Base-by-base conservation (phyloP, 2,113 vertebrate species). In the Lagopus leucura region DNA sequence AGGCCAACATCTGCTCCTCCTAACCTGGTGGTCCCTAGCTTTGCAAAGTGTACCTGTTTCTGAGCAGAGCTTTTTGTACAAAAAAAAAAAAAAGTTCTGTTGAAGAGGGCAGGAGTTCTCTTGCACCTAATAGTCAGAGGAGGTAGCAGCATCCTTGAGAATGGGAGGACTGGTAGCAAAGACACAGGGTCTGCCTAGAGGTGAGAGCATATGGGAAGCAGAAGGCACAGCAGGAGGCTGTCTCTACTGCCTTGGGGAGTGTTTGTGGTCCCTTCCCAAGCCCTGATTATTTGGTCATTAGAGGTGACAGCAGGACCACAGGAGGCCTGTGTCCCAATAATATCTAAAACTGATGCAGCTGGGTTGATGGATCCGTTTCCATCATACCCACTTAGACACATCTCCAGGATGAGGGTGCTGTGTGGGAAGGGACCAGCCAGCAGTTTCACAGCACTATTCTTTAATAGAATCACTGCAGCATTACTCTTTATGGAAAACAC, bases 401-500 rank as follows among this genome's bases (percentile, higher is more conserved):
- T 88, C n/a, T 22, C n/a, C 2, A 6, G 55, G 67, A 91, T 2
- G 13, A 76, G 87, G 66, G 28, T 85, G 48, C 16, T 78, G 70
- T 54, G 52, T 54, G 92, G 91, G 95, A 96, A 95, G 89, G 58
- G 54, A 85, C 28, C 34, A 78, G 43, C 65, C 83, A 57, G 69
- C 90, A 84, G 69, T 92, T 96, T 95, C 96, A 97, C 93, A 96
- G 91, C 52, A 40, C 61, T 65, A 34, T 60, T 91, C 0, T 0
- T 86, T 80, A 88, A 34, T 2, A 67, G 82, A 86, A 52, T 64
- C 43, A 54, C 82, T 77, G 71, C 65, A 86, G 55, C 47, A 75
- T 80, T 91, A 80, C 82, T 21, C 82, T 94, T 75, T 88, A 90
- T 94, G 82, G 91, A 88, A 94, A 83, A 86, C 4, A 40, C 45